A percentile compares a stretch with the other conserved stretches of the same genome.
phyloP scores from a whole-genome alignment of 2,888 invertebrate species.

The Exephanes ischioxanthus region DNA sequence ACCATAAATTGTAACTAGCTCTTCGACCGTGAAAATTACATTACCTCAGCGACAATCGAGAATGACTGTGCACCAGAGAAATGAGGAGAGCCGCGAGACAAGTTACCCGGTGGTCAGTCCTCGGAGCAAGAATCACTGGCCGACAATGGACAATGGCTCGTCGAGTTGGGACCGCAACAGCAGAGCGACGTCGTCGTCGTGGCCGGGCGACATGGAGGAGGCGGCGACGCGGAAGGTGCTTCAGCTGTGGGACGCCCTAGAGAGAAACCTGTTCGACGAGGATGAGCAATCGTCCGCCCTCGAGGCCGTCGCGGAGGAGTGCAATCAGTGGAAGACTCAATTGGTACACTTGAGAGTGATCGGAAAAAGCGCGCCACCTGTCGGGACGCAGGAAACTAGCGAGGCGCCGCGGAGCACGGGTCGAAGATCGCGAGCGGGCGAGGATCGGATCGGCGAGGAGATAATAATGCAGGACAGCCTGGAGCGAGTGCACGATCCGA shows the following conservation, averaged over 20 bases:
- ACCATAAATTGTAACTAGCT: conserved; percentile 25
- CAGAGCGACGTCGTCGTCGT: conserved; percentile 74
- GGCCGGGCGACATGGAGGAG: conserved; percentile 80
- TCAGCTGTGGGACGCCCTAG: conserved; percentile 79
- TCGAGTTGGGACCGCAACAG: conserved; percentile 74
- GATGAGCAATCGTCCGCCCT: conserved; percentile 62
- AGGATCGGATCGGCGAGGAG: conserved; percentile 50
- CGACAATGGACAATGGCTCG: conserved; percentile 69
- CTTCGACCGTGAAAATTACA: conserved; percentile 37
- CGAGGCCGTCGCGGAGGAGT: conserved; percentile 77
- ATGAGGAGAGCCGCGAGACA: conserved; percentile 54
- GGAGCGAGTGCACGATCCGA: conserved; percentile 21
- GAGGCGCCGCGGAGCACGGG: conserved; percentile 36
- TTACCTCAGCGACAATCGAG: conserved; percentile 28
- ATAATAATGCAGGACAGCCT: conserved; percentile 60
- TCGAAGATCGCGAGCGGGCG: conserved; percentile 33
- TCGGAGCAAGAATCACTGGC: conserved; percentile 63
- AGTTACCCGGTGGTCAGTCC: conserved; percentile 56
- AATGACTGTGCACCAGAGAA: conserved; percentile 66
- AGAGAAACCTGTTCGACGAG: conserved; percentile 79
- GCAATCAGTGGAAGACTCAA: conserved; percentile 81
- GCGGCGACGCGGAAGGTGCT: conserved; percentile 76
- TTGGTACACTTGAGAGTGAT: conserved; percentile 79
- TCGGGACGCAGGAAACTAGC: conserved; percentile 17
- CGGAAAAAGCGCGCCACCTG: conserved; percentile 66